Percentiles rank a stretch among this genome's conserved stretches.
Evolutionary conservation across 2,113 vertebrate species (phyloP).

Genomic region (Solea solea): DNA sequence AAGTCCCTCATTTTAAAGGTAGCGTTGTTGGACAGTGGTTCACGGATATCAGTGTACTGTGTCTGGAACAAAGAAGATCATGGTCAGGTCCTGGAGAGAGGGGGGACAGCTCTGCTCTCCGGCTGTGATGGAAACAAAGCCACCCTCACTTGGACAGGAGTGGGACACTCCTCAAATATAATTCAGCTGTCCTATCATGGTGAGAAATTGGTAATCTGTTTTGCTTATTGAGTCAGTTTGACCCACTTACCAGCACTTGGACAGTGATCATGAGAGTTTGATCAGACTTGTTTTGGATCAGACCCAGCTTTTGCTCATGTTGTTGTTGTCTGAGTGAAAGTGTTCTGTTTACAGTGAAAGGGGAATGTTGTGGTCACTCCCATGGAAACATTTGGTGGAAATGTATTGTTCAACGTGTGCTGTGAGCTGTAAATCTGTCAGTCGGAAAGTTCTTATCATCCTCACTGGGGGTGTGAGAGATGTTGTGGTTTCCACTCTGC

Average conservation of each 20-base stretch:
- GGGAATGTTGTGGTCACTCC: neutral
- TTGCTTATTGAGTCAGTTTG: constrained; percentile 2
- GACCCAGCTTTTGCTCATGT: neutral
- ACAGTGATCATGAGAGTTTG: constrained; percentile 31
- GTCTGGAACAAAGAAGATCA: neutral
- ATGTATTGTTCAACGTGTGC: constrained; percentile 24
- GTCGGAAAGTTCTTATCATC: constrained; percentile 58
- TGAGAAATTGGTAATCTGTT: constrained; percentile 46
- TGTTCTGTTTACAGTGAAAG: neutral
- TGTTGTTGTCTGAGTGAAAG: neutral
- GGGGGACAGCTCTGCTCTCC: constrained; percentile 22
- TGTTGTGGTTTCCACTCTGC: constrained; percentile 54
- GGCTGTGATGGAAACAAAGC: constrained; percentile 62
- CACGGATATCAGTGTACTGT: constrained; percentile 44
- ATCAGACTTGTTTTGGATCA: constrained; percentile 9
- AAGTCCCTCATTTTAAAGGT: constrained; percentile 46
- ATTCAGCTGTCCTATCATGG: constrained; percentile 55
- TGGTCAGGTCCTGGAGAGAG: constrained; percentile 11
- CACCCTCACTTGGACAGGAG: constrained; percentile 46
- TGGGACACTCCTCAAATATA: constrained; percentile 10
- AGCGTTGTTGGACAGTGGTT: constrained; percentile 28
- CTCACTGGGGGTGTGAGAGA: neutral
- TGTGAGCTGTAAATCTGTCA: constrained; percentile 26
- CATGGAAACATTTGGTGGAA: constrained; percentile 13
- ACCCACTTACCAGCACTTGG: neutral